These are phyloP conservation scores for Vanessa cardui DNA, from an alignment of 2,888 invertebrate genomes.

Conservation along the genomic window DNA sequence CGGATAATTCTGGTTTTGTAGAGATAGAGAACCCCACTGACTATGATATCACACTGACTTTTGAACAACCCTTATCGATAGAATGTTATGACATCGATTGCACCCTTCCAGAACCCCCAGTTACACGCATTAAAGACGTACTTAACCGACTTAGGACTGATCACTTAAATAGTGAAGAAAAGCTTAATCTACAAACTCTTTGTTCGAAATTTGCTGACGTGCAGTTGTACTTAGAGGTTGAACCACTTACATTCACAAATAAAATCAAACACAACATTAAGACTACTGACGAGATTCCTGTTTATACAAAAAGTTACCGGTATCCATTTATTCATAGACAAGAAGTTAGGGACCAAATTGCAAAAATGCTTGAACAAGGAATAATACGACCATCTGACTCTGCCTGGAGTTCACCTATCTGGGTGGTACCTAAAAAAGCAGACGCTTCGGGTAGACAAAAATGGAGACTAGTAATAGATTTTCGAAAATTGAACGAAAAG, in stretches of 20 bases:
- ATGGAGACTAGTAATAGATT: conserved; percentile 28
- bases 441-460: conserved; percentile 40
- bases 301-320: too few species aligned
- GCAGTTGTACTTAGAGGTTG: too few species aligned
- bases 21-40: too few species aligned
- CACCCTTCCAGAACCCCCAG: too few species aligned
- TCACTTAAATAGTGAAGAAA: conserved; percentile 1
- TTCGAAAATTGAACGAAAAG: conserved; percentile 44
- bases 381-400: conserved; percentile 41
- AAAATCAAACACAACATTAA: too few species aligned
- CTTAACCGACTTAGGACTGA: background rate
- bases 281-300: background rate
- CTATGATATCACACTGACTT: too few species aligned
- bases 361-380: background rate
- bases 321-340: too few species aligned
- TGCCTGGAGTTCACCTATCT: conserved; percentile 44
- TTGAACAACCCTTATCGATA: too few species aligned
- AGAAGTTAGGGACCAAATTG: too few species aligned
- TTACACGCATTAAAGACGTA: background rate
- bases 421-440: conserved; percentile 24
- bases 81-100: too few species aligned
- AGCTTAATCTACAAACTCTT: background rate
- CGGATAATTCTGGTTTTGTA: too few species aligned
- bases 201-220: too few species aligned
- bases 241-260: background rate